phyloP scores from a whole-genome alignment of 2,113 vertebrate species.

The Lagopus muta region DNA sequence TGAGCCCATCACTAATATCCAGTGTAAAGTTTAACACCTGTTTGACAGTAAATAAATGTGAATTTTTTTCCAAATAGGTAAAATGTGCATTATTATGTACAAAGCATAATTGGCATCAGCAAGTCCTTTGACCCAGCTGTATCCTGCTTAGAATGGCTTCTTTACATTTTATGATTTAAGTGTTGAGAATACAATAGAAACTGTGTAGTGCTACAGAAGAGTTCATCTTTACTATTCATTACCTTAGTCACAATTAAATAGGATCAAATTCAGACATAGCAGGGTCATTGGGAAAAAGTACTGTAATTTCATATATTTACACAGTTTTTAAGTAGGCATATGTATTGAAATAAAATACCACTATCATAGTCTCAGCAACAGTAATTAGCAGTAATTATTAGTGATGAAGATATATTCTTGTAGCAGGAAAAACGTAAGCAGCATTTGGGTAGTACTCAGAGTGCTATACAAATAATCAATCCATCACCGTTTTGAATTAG shows the following conservation, averaged over 20 bases:
- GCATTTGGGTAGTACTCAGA: constrained; percentile 1
- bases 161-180: not conserved
- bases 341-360: constrained; percentile 21
- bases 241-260: not conserved
- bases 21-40: constrained; percentile 99
- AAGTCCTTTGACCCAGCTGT: constrained; percentile 12
- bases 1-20: constrained; percentile 97
- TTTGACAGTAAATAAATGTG: constrained; percentile 99
- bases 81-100: constrained; percentile 79
- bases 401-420: constrained; percentile 54
- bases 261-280: constrained; percentile 21
- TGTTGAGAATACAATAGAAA: not conserved
- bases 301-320: constrained; percentile 48
- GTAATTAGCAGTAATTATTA: constrained; percentile 65
- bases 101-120: constrained; percentile 61
- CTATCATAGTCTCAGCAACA: constrained; percentile 11
- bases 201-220: constrained; percentile 12
- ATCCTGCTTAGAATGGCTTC: constrained; percentile 21
- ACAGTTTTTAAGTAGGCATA: constrained; percentile 31
- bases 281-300: constrained; percentile 49
- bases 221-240: constrained; percentile 27
- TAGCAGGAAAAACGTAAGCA: constrained; percentile 53
- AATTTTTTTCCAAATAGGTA: constrained; percentile 92
- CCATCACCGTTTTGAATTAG: constrained; percentile 25
- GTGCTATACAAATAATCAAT: constrained; percentile 43